Evolutionary conservation across 2,797 vertebrate species (phyloP).

Genomic region (Chromobotia macracanthus): DNA sequence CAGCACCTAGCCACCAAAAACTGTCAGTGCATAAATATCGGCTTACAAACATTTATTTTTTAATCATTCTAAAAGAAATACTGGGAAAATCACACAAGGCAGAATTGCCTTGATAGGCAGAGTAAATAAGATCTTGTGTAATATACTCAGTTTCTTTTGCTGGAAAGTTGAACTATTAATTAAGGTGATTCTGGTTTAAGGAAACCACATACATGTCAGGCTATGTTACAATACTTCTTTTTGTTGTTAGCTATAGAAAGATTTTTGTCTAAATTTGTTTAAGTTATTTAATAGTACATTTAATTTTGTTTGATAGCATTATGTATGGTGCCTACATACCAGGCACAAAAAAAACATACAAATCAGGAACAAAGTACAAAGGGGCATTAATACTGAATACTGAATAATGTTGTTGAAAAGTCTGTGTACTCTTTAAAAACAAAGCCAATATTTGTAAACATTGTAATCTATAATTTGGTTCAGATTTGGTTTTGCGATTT

Average conservation of each 20-base stretch:
- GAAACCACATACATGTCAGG: neutral
- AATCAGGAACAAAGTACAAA: too few species aligned
- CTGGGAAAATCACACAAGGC: neutral
- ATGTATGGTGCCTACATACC: too few species aligned
- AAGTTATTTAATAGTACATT: neutral
- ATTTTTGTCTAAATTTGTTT: too few species aligned
- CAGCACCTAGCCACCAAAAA: neutral
- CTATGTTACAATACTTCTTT: neutral
- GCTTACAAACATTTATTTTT: neutral
- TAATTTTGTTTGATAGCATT: neutral
- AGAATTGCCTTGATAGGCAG: neutral
- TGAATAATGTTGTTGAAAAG: neutral
- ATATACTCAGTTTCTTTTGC: neutral
- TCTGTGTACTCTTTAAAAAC: neutral
- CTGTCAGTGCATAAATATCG: neutral
- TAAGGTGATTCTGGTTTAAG: too few species aligned
- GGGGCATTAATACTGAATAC: neutral
- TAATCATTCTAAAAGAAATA: too few species aligned
- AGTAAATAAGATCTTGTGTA: neutral
- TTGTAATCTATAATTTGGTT: too few species aligned
- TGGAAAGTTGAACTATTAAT: constrained; percentile 3
- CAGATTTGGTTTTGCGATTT: too few species aligned
- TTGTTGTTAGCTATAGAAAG: too few species aligned
- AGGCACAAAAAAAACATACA: too few species aligned
- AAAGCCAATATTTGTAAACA: too few species aligned